Percentiles rank a stretch among this genome's conserved stretches.
phyloP scores from a whole-genome alignment of 2,888 invertebrate species.

The Drosophila histrio region DNA sequence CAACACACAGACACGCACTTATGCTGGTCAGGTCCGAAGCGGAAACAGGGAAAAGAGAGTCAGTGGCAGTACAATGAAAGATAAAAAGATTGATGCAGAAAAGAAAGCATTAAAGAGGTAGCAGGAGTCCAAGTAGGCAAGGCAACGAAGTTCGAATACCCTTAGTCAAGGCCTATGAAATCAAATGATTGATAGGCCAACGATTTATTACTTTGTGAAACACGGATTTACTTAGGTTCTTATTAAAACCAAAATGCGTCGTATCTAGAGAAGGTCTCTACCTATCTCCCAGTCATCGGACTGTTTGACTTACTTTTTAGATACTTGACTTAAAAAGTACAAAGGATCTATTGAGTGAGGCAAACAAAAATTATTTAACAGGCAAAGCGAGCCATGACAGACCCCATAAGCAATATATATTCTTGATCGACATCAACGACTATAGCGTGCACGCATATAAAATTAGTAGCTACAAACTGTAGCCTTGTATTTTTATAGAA shows the following conservation, averaged over 20 bases:
- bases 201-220: conserved; percentile 27
- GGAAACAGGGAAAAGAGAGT: conserved; percentile 26
- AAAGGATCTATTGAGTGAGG: no score
- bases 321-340: not conserved
- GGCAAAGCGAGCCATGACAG: no score
- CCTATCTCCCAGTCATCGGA: not conserved
- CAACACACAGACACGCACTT: conserved; percentile 37
- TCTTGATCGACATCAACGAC: no score
- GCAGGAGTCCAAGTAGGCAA: not conserved
- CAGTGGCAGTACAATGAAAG: conserved; percentile 48
- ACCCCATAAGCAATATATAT: no score
- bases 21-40: conserved; percentile 53
- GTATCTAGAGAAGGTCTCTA: not conserved
- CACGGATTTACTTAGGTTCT: conserved; percentile 19
- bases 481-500: no score
- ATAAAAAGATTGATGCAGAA: conserved; percentile 61
- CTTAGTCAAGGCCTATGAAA: conserved; percentile 12
- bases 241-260: conserved; percentile 30
- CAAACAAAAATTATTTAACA: not conserved
- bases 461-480: no score
- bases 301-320: not conserved
- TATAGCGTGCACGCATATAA: no score
- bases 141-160: conserved; percentile 30
- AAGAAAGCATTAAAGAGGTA: conserved; percentile 45
- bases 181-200: conserved; percentile 43